Evolutionary conservation across 2,888 invertebrate species (phyloP).

Genomic region (Cactoblastis cactorum): DNA sequence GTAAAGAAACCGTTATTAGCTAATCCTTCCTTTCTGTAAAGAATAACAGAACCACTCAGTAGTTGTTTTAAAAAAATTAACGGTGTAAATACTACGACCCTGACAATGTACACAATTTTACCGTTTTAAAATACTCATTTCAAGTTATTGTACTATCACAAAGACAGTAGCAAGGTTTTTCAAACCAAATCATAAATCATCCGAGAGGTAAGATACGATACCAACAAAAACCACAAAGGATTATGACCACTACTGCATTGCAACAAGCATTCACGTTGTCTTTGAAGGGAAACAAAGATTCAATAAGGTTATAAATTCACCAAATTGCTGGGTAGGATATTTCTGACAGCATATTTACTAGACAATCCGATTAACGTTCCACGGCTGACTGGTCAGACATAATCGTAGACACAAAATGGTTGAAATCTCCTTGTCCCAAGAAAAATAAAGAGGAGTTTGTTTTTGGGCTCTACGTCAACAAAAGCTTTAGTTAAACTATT

Average conservation of each 20-base stretch:
- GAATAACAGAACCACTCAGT: not conserved
- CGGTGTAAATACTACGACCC: slow-evolving; percentile 14
- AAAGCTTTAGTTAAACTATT: slow-evolving; percentile 21
- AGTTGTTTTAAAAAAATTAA: slow-evolving; percentile 13
- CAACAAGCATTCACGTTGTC: slow-evolving; percentile 3
- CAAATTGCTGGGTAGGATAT: slow-evolving; percentile 53
- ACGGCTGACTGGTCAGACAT: slow-evolving; percentile 40
- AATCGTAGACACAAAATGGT: slow-evolving; percentile 46
- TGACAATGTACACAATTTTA: no score
- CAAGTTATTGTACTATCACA: not conserved
- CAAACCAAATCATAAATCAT: slow-evolving; percentile 32
- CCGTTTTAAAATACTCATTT: not conserved
- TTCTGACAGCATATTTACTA: slow-evolving; percentile 58
- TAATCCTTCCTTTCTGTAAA: not conserved
- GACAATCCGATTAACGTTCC: slow-evolving; percentile 64
- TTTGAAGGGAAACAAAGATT: not conserved
- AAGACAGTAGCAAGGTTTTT: slow-evolving; percentile 17
- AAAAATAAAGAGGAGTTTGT: slow-evolving; percentile 36
- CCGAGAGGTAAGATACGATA: slow-evolving; percentile 23
- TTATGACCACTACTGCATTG: slow-evolving; percentile 15
- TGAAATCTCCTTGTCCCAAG: slow-evolving; percentile 39
- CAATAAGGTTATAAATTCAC: slow-evolving; percentile 42
- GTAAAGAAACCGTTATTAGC: not conserved
- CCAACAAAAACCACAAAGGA: slow-evolving; percentile 21
- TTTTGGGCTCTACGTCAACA: slow-evolving; percentile 42